These are phyloP conservation scores for Drosophila picticornis DNA, from an alignment of 2,888 invertebrate genomes.

Conservation along the genomic window DNA sequence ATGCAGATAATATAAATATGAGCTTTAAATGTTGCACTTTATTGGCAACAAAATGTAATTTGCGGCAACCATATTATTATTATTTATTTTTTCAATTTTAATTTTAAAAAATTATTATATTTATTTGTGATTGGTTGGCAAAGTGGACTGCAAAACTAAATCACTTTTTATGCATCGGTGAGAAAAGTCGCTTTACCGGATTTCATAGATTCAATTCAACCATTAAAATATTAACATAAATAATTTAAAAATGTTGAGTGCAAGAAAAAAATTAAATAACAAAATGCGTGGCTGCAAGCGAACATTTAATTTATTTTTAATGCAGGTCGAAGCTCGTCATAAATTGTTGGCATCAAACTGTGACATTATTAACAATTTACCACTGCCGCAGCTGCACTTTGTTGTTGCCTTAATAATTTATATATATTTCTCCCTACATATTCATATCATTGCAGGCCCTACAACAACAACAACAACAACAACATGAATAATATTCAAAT, in stretches of 20 bases:
- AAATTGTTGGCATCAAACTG: conserved; percentile 62
- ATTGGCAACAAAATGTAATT: not conserved
- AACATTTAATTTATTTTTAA: conserved; percentile 22
- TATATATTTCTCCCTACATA: conserved; percentile 32
- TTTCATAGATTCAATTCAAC: conserved; percentile 33
- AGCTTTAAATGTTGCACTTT: not conserved
- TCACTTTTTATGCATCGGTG: not conserved
- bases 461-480: conserved; percentile 29
- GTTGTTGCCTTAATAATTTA: conserved; percentile 59
- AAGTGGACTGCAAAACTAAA: not conserved
- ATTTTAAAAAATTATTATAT: not conserved
- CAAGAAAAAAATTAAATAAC: conserved; percentile 21
- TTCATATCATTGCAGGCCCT: conserved; percentile 60
- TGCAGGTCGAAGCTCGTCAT: conserved; percentile 68
- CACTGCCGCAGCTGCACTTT: conserved; percentile 37
- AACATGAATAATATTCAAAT: conserved; percentile 29
- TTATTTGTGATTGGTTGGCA: not conserved
- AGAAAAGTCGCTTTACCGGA: conserved; percentile 14
- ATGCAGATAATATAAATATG: no score
- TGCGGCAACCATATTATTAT: not conserved
- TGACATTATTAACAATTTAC: conserved; percentile 74
- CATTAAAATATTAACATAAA: conserved; percentile 73
- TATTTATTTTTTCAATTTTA: not conserved
- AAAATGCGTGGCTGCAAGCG: conserved; percentile 5
- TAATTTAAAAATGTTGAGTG: conserved; percentile 64